A percentile compares a stretch with the other conserved stretches of the same genome.
phyloP scores from a whole-genome alignment of 2,113 vertebrate species.

The Corythornis vintsioides region DNA sequence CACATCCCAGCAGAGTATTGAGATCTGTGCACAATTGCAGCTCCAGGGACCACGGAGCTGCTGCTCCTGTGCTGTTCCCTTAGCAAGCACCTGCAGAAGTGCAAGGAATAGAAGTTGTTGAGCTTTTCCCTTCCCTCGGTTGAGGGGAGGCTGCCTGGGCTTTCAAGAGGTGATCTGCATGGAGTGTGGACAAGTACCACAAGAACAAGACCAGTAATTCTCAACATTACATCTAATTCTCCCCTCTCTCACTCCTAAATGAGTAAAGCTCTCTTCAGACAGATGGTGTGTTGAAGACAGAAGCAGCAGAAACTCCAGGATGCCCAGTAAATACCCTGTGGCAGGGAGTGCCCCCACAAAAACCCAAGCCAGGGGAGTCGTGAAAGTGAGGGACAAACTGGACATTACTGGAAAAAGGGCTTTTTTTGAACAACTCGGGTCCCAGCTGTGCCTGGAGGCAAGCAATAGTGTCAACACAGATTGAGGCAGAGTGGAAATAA shows the following conservation, averaged over 20 bases:
- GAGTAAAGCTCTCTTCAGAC: not conserved
- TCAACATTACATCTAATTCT: not conserved
- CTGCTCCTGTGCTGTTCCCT: not conserved
- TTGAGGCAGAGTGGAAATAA: not conserved
- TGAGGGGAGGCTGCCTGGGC: not conserved
- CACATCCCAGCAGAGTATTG: not conserved
- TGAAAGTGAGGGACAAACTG: not conserved
- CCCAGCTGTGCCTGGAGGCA: not conserved
- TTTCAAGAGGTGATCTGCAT: not conserved
- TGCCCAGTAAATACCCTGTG: not conserved
- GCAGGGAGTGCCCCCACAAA: not conserved
- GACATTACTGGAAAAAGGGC: not conserved
- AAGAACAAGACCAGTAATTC: not conserved
- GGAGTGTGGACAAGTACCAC: not conserved
- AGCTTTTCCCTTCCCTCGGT: not conserved
- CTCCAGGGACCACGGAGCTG: accelerated
- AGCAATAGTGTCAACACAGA: not conserved
- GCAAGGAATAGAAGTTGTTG: not conserved
- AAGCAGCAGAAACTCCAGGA: not conserved
- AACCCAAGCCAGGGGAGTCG: not conserved
- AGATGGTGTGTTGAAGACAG: not conserved
- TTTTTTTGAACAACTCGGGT: not conserved
- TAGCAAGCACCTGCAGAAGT: not conserved
- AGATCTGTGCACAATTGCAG: not conserved
- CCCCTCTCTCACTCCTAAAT: not conserved